Conservation (phyloP, 2,797 vertebrate species). For the Xyrichtys novacula region DNA sequence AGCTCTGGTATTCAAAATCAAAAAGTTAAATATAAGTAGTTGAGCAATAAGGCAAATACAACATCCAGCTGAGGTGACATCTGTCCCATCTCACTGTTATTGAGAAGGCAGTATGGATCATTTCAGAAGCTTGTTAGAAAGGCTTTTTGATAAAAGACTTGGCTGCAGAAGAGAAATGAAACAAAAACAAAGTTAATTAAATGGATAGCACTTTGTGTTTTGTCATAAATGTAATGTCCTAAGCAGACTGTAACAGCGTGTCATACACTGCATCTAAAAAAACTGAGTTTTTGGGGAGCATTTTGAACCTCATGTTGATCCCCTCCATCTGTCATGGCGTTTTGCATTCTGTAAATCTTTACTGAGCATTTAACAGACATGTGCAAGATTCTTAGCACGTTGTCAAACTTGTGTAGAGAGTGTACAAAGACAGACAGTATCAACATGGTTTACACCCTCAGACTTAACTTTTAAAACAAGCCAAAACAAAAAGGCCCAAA, state of each 20-base stretch:
- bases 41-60: background rate
- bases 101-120: background rate
- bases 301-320: background rate
- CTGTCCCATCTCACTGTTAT: background rate
- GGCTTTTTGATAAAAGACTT: background rate
- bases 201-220: background rate
- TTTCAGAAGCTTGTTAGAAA: background rate
- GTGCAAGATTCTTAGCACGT: background rate
- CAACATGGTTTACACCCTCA: background rate
- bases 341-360: background rate
- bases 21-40: background rate
- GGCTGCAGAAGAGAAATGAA: background rate
- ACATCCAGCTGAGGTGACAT: background rate
- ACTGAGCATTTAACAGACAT: background rate
- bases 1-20: too few species aligned
- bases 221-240: background rate
- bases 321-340: background rate
- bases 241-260: background rate
- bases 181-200: background rate
- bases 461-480: background rate
- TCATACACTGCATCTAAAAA: too few species aligned
- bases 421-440: background rate
- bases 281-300: background rate
- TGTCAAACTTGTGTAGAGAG: background rate
- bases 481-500: conserved; percentile 11